These are phyloP conservation scores for Portunus trituberculatus DNA, from an alignment of 1,140 invertebrate species.

Conservation along the genomic window DNA sequence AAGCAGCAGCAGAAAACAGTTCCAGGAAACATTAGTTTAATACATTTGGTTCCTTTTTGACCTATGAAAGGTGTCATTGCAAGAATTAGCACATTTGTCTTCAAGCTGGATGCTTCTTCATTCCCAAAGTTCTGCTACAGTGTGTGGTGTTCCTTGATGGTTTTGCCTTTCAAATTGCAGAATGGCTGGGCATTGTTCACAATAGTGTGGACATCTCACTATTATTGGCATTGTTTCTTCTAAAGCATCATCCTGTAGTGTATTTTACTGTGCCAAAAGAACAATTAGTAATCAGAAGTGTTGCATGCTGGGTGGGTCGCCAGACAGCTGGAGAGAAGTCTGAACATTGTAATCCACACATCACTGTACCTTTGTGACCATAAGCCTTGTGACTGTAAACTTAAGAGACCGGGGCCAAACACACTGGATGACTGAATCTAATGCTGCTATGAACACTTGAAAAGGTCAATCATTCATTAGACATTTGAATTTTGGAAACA, in stretches of 20 bases:
- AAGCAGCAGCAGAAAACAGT: background rate
- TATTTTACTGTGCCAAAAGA: background rate
- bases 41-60: background rate
- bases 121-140: background rate
- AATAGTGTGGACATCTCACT: background rate
- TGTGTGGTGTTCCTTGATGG: background rate
- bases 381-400: background rate
- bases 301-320: background rate
- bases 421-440: background rate
- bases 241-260: constrained; percentile 4
- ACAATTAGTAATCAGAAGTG: background rate
- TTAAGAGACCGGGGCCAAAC: background rate
- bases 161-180: background rate
- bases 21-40: background rate
- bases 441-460: no score
- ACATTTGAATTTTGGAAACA: no score
- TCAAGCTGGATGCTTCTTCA: background rate
- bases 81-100: background rate
- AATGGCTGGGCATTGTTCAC: background rate
- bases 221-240: background rate
- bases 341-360: constrained; percentile 14
- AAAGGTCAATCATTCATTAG: no score
- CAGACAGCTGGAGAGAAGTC: background rate
- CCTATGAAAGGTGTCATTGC: background rate
- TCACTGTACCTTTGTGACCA: background rate